phyloP scores from a whole-genome alignment of 2,888 invertebrate genomes.

The Platycnemis pennipes region DNA sequence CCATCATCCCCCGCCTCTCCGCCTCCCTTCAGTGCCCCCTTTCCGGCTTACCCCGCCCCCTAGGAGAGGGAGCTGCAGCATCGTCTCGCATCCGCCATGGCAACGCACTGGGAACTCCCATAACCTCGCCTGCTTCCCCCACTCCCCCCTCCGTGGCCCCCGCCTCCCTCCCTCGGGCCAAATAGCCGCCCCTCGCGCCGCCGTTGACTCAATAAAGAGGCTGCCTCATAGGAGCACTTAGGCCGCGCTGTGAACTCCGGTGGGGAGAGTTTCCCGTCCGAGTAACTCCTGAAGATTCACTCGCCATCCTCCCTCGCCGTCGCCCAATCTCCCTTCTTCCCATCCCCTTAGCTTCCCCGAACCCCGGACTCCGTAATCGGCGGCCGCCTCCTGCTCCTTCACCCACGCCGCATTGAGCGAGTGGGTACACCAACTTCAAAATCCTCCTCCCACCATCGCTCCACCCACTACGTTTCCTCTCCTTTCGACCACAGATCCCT shows the following conservation, averaged over 20 bases:
- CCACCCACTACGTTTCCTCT: not conserved
- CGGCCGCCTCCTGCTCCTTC: not conserved
- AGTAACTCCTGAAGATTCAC: conserved; percentile 45
- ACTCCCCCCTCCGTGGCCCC: not conserved
- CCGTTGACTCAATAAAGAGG: conserved; percentile 64
- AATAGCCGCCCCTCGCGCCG: conserved; percentile 33
- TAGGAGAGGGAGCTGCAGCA: not conserved
- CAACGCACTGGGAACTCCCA: conserved; percentile 10
- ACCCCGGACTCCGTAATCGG: not conserved
- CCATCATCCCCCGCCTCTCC: not conserved
- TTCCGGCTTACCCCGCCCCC: not conserved
- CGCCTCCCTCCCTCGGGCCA: not conserved
- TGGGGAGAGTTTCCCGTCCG: conserved; percentile 60
- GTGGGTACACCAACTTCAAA: not conserved
- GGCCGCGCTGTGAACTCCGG: conserved; percentile 60
- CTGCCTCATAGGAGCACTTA: conserved; percentile 66
- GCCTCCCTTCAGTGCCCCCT: no score
- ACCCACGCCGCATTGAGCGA: not conserved
- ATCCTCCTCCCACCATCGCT: not conserved
- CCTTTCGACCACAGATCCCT: not conserved
- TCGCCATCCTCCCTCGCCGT: not conserved
- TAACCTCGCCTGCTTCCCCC: not conserved
- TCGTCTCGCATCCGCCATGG: conserved; percentile 12
- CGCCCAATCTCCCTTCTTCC: not conserved
- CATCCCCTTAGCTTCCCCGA: not conserved